These are phyloP conservation scores for Choloepus hoffmanni DNA, from an alignment of 2,113 vertebrate species.

Conservation along the genomic window DNA sequence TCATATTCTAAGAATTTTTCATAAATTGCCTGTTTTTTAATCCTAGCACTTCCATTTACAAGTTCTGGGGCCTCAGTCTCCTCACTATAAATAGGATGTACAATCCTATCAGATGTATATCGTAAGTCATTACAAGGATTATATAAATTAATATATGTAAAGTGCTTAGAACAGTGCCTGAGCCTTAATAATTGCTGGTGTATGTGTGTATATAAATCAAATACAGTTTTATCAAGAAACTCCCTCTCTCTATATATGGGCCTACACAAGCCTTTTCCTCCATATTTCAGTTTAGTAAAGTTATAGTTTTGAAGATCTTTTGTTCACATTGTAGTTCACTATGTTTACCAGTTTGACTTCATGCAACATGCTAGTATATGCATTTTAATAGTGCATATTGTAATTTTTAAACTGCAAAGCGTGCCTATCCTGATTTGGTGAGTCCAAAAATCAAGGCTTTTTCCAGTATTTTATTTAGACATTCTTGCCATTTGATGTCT, in stretches of 20 bases:
- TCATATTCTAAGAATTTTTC: not conserved
- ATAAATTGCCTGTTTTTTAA: constrained; percentile 19
- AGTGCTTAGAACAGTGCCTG: not conserved
- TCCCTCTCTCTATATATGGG: not conserved
- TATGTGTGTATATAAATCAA: not conserved
- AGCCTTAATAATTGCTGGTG: not conserved
- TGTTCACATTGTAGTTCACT: not conserved
- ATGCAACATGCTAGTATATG: not conserved
- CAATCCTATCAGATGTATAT: not conserved
- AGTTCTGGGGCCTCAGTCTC: not conserved
- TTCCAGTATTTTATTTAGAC: not conserved
- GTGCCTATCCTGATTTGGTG: not conserved
- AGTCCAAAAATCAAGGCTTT: constrained; percentile 10
- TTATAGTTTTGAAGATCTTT: not conserved
- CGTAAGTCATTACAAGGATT: not conserved
- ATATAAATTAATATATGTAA: not conserved
- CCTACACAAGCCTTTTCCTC: not conserved
- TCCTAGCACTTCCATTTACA: not conserved
- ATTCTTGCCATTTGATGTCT: not conserved
- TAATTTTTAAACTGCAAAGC: not conserved
- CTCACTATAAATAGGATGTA: not conserved
- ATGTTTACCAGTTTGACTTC: not conserved
- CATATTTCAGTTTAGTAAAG: not conserved
- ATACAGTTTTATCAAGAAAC: not conserved
- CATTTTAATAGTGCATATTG: not conserved